Percentiles rank a stretch among this genome's conserved stretches.
Evolutionary conservation across 1,140 invertebrate species (phyloP).

Genomic region (Drosophila tristis): DNA sequence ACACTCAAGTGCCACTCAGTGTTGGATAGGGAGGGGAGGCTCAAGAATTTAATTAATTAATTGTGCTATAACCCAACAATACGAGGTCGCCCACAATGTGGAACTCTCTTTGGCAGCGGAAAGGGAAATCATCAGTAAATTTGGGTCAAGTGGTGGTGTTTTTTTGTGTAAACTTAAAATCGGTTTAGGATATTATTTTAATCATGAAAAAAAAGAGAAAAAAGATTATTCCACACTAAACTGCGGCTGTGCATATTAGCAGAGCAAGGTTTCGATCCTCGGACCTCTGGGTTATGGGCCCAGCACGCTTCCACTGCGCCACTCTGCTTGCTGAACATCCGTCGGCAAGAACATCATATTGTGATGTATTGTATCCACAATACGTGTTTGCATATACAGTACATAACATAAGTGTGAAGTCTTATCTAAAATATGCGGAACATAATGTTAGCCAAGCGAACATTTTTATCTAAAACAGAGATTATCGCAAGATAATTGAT

Average conservation of each 20-base stretch:
- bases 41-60: conserved; percentile 81
- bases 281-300: conserved; percentile 99
- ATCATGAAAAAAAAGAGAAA: neutral
- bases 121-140: conserved; percentile 32
- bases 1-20: conserved; percentile 31
- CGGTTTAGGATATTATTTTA: conserved; percentile 4
- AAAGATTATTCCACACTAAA: neutral
- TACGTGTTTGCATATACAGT: too few species aligned
- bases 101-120: conserved; percentile 27
- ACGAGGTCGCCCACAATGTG: conserved; percentile 37
- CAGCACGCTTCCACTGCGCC: conserved; percentile 99
- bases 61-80: conserved; percentile 58
- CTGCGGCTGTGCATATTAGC: neutral
- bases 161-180: conserved; percentile 5
- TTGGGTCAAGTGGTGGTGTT: conserved; percentile 51
- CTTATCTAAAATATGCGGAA: too few species aligned
- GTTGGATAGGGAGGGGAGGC: conserved; percentile 17
- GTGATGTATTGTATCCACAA: too few species aligned
- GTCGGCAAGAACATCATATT: too few species aligned
- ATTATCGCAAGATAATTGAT: too few species aligned
- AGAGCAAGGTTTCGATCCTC: conserved; percentile 86
- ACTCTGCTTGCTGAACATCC: conserved; percentile 89
- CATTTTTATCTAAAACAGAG: too few species aligned
- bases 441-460: too few species aligned
- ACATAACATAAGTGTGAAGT: too few species aligned